Percentiles rank a stretch among this genome's conserved stretches.
These are phyloP conservation scores for Drymonia ruficornis DNA, from an alignment of 2,888 invertebrate species.

Conservation along the genomic window DNA sequence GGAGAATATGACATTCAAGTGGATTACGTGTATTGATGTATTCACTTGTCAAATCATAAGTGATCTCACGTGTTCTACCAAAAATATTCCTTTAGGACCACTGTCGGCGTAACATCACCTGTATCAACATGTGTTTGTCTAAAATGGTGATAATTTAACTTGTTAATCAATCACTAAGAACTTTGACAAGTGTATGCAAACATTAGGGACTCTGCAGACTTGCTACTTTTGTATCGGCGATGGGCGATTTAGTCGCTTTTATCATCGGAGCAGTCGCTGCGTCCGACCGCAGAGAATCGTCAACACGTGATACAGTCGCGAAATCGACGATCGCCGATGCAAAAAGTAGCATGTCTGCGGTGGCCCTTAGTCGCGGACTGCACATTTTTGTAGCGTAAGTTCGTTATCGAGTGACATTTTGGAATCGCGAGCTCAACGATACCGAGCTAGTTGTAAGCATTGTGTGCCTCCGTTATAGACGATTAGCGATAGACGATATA, in stretches of 20 bases:
- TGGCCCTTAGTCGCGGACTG: slow-evolving; percentile 47
- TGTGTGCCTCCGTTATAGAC: slow-evolving; percentile 82
- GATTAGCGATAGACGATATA: slow-evolving; percentile 57
- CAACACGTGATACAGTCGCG: no score
- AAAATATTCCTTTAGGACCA: slow-evolving; percentile 1
- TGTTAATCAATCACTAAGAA: background rate
- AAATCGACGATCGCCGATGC: no score
- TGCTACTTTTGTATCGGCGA: no score
- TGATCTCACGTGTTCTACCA: slow-evolving; percentile 5
- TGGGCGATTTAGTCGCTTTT: no score
- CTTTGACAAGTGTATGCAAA: slow-evolving; percentile 41
- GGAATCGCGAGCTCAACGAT: slow-evolving; percentile 44
- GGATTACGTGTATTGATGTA: slow-evolving; percentile 32
- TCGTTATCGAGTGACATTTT: slow-evolving; percentile 54
- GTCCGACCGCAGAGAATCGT: no score
- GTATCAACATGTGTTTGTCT: background rate
- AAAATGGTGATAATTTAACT: background rate
- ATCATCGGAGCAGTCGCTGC: no score
- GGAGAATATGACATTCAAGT: slow-evolving; percentile 41
- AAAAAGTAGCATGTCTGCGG: no score
- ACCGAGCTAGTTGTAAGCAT: slow-evolving; percentile 71
- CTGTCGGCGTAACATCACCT: background rate
- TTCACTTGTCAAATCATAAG: slow-evolving; percentile 39
- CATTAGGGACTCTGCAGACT: no score
- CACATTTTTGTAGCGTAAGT: slow-evolving; percentile 49